Percentiles rank a stretch among this genome's conserved stretches.
These are phyloP conservation scores for Plagodis dolabraria DNA, from an alignment of 2,888 invertebrate species.

Conservation along the genomic window DNA sequence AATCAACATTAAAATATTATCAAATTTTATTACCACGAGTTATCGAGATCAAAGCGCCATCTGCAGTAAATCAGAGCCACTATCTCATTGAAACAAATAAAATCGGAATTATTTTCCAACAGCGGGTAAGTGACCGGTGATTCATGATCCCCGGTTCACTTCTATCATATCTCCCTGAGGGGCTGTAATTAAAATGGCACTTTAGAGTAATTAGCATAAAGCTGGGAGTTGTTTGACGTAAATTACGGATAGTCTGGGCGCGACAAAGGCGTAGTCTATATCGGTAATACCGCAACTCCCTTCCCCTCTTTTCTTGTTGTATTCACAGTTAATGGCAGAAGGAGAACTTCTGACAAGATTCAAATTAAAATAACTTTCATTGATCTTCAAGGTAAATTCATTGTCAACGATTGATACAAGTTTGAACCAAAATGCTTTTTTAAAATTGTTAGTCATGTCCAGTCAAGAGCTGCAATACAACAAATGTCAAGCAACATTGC, in stretches of 20 bases:
- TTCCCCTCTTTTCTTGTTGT: slow-evolving; percentile 14
- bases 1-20: slow-evolving; percentile 13
- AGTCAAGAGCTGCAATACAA: too few species aligned
- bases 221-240: slow-evolving; percentile 30
- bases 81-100: slow-evolving; percentile 37
- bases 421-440: too few species aligned
- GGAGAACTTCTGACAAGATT: slow-evolving; percentile 1
- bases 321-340: slow-evolving; percentile 14
- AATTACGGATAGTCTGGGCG: slow-evolving; percentile 24
- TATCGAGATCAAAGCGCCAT: slow-evolving; percentile 28
- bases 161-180: slow-evolving; percentile 9
- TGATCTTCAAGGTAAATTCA: too few species aligned
- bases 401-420: too few species aligned
- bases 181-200: slow-evolving; percentile 25
- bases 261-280: slow-evolving; percentile 33
- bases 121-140: slow-evolving; percentile 76
- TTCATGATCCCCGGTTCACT: slow-evolving; percentile 45
- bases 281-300: slow-evolving; percentile 28
- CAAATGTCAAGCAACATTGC: too few species aligned
- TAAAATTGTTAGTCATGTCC: too few species aligned
- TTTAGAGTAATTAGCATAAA: slow-evolving; percentile 38
- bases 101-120: slow-evolving; percentile 57
- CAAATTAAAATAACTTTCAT: too few species aligned
- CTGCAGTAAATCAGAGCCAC: slow-evolving; percentile 31
- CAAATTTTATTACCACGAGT: slow-evolving; percentile 11